A percentile compares a stretch with the other conserved stretches of the same genome.
phyloP scores from a whole-genome alignment of 2,888 invertebrate genomes.

The Megaustenia siamemsis region DNA sequence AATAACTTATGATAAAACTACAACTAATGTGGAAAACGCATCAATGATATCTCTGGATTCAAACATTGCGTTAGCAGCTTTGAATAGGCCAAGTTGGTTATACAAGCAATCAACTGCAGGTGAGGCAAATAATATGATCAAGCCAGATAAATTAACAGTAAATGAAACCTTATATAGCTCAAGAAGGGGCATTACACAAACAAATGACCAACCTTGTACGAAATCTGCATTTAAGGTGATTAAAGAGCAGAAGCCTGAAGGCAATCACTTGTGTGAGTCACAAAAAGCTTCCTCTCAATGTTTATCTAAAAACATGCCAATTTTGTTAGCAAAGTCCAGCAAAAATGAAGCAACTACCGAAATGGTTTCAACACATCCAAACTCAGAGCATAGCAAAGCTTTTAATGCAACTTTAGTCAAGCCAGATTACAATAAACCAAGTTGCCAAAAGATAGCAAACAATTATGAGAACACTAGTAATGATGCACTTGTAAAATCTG shows the following conservation, averaged over 20 bases:
- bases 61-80: not conserved
- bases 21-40: not conserved
- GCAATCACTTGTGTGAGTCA: not conserved
- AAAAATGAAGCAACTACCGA: not conserved
- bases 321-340: not conserved
- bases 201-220: not conserved
- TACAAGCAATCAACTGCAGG: not conserved
- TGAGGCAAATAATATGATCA: not conserved
- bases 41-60: no score
- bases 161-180: not conserved
- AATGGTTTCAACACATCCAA: not conserved
- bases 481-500: not conserved
- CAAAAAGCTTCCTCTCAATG: no score
- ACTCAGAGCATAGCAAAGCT: not conserved
- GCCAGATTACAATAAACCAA: not conserved
- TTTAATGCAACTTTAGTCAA: not conserved
- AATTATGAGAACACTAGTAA: not conserved
- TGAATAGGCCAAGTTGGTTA: not conserved
- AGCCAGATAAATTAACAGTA: no score
- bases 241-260: not conserved
- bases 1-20: not conserved
- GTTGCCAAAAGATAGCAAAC: not conserved
- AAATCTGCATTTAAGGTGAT: not conserved
- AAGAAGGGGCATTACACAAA: not conserved
- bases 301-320: not conserved